A percentile compares a stretch with the other conserved stretches of the same genome.
These are phyloP conservation scores for Unio delphinus DNA, from an alignment of 2,888 invertebrate genomes.

Conservation along the genomic window DNA sequence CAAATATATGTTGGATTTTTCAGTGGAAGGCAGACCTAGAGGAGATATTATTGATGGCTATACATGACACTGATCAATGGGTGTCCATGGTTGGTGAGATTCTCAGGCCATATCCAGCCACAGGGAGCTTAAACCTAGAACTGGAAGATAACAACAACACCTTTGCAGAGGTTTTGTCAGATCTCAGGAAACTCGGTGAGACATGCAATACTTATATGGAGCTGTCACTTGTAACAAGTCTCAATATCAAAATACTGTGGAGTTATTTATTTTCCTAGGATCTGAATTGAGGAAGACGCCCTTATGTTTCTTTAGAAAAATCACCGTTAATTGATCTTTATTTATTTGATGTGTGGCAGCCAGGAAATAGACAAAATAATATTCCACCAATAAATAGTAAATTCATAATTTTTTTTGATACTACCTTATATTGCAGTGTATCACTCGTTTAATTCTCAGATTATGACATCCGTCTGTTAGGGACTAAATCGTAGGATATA, in stretches of 20 bases:
- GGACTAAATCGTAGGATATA: too few species aligned
- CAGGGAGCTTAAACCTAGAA: conserved; percentile 91
- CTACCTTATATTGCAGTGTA: too few species aligned
- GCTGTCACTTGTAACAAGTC: background rate
- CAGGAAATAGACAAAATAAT: too few species aligned
- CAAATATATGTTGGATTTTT: conserved; percentile 61
- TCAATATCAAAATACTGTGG: background rate
- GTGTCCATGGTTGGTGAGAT: conserved; percentile 97
- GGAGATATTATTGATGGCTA: conserved; percentile 94
- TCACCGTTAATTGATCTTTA: too few species aligned
- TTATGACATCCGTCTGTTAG: too few species aligned
- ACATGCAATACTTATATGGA: background rate
- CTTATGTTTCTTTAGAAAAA: too few species aligned
- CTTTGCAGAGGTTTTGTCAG: conserved; percentile 81
- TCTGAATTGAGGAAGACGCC: background rate
- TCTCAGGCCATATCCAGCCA: conserved; percentile 91
- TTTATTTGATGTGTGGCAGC: too few species aligned
- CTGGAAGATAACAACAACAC: conserved; percentile 87
- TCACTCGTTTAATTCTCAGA: too few species aligned
- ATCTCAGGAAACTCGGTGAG: conserved; percentile 82
- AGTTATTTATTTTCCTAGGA: background rate
- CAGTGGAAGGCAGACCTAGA: conserved; percentile 95
- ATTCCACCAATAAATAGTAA: too few species aligned
- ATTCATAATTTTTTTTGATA: too few species aligned
- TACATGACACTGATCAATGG: conserved; percentile 93